These are phyloP conservation scores for Phrynosoma blainvillii DNA, from an alignment of 2,113 vertebrate species.

Conservation along the genomic window DNA sequence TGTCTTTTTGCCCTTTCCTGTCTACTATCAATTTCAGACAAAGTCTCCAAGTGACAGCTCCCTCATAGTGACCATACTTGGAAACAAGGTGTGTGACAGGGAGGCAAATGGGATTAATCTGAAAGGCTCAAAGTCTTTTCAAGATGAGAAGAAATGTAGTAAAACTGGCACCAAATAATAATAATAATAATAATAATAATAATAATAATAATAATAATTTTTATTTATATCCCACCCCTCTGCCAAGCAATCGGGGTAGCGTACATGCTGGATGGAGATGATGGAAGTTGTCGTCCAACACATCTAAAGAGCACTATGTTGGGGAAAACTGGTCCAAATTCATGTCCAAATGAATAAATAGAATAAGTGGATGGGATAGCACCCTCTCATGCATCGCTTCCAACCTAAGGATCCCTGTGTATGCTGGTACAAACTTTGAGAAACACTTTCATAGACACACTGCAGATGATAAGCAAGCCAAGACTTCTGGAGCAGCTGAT, in stretches of 20 bases:
- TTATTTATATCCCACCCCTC: too few species aligned
- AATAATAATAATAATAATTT: too few species aligned
- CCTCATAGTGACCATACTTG: constrained; percentile 92
- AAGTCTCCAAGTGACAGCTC: constrained; percentile 87
- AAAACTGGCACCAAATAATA: constrained; percentile 43
- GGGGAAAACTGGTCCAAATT: too few species aligned
- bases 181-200: too few species aligned
- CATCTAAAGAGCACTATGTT: too few species aligned
- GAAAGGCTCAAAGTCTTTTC: constrained; percentile 24
- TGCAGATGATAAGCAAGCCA: constrained; percentile 43
- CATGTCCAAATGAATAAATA: constrained; percentile 53
- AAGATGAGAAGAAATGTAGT: constrained; percentile 47
- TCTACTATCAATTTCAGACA: constrained; percentile 91
- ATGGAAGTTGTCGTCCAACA: too few species aligned
- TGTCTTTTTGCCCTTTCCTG: constrained; percentile 89
- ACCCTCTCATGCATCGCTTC: constrained; percentile 23
- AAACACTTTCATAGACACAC: not conserved
- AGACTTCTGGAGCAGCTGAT: constrained; percentile 58
- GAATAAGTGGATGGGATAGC: constrained; percentile 46
- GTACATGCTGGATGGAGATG: too few species aligned
- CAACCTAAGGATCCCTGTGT: constrained; percentile 40
- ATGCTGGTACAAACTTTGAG: not conserved
- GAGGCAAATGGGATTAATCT: constrained; percentile 67
- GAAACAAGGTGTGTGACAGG: constrained; percentile 79
- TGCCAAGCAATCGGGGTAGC: too few species aligned